Evolutionary conservation across 2,797 vertebrate genomes (phyloP), one percentile per base, ranked within the genome.

Genomic region (Graptemys geographica): DNA sequence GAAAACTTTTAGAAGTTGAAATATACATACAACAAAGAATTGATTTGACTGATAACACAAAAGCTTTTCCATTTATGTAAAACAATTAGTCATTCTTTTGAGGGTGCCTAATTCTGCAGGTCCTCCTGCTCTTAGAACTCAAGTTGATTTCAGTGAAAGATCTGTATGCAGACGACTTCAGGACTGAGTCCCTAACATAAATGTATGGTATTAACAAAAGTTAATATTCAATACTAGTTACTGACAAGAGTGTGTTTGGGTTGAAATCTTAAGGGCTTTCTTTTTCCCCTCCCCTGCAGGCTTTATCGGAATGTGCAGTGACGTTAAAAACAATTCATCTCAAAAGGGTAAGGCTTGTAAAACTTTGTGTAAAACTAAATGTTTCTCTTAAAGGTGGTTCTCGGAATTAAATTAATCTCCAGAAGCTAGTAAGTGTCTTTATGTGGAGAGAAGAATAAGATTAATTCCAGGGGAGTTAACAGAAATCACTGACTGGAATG

Each of bases 301-400:
- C 99, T 88, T 98, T 99, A 97, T 99, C 99, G 0, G 99, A 99
- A 95, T 99, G 99, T 84, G 99, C 99, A 0, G 97, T 99, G 94
- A 99, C 99, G 0, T 98, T 99, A 96, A 99, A 99, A 97, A 99
- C 98, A 94, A 99, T 99, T 98, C 99, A 99, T 98, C 99, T 99
- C 98, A 99, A 99, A 98, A 98, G 99, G 99, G 99, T 99, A 98
- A 98, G 97, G 25, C 72, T 91, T 37, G 21, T 37, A 62, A 76
- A 53, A 84, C 55, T 37, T 90, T 85, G 11, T 33, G 52, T 41
- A 83, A 52, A 18, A 47, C 44, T 31, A 59, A 25, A 23, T 56
- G 21, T 51, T 3, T 23, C 16, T 88, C n/a, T 69, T 65, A 25
- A 19, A 78, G 16, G 10, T 12, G 84, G 94, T 53, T 84, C 13